Conservation (phyloP, 2,888 invertebrate species). For the Cephonodes hylas region DNA sequence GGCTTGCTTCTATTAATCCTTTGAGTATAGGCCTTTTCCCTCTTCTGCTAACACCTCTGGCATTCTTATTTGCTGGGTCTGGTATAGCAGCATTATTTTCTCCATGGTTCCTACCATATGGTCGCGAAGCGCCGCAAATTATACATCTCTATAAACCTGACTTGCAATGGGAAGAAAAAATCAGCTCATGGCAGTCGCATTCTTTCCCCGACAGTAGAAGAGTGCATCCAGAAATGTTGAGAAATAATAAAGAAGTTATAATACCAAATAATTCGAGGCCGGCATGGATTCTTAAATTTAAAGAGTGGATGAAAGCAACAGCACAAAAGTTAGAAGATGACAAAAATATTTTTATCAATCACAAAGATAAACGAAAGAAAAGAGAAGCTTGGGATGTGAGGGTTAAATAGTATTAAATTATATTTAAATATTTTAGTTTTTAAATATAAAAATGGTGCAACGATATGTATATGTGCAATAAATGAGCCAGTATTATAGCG, state of each 20-base stretch:
- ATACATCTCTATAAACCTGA: constrained; percentile 69
- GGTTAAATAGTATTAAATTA: constrained; percentile 42
- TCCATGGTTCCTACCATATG: constrained; percentile 82
- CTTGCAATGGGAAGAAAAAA: constrained; percentile 81
- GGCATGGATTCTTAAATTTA: constrained; percentile 48
- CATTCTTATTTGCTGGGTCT: constrained; percentile 82
- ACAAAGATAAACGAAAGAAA: constrained; percentile 59
- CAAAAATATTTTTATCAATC: constrained; percentile 29
- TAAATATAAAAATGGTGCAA: background rate
- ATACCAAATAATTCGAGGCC: constrained; percentile 29
- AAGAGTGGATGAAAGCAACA: constrained; percentile 48
- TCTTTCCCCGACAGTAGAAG: constrained; percentile 58
- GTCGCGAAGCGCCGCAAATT: constrained; percentile 63
- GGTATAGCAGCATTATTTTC: constrained; percentile 83
- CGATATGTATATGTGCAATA: background rate
- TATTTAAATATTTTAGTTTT: background rate
- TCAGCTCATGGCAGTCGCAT: constrained; percentile 77
- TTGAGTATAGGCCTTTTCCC: constrained; percentile 82
- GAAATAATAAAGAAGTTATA: constrained; percentile 35
- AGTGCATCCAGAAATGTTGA: constrained; percentile 35
- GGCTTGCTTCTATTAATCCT: constrained; percentile 80
- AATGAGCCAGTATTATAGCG: background rate
- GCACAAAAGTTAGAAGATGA: constrained; percentile 40
- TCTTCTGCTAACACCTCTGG: constrained; percentile 83
- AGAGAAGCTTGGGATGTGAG: constrained; percentile 51